Base-by-base conservation (phyloP, 2,888 invertebrate genomes). In the Falcaria lacertinaria region DNA sequence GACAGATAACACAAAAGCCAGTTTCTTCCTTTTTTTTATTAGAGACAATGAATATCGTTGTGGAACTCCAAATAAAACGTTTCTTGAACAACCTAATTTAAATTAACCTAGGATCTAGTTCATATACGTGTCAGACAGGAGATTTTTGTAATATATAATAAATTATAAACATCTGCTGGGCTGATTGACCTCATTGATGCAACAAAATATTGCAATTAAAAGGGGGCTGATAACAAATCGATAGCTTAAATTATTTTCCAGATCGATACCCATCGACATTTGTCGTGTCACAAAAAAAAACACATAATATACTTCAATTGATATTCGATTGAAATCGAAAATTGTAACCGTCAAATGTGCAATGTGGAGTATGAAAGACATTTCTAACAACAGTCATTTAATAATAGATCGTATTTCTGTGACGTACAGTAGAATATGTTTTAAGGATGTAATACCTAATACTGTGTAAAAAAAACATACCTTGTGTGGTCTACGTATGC, bases 401-500 rank as follows among this genome's bases (percentile, higher is more conserved):
- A n/a, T n/a, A n/a, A n/a, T n/a, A n/a, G n/a, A n/a, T n/a, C n/a
- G n/a, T n/a, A n/a, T n/a, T n/a, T n/a, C n/a, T n/a, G n/a, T n/a
- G n/a, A n/a, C n/a, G n/a, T n/a, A n/a, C n/a, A n/a, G n/a, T n/a
- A n/a, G n/a, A n/a, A n/a, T n/a, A n/a, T n/a, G n/a, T n/a, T n/a
- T n/a, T n/a, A n/a, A n/a, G n/a, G n/a, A n/a, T n/a, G n/a, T n/a
- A n/a, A n/a, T n/a, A n/a, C n/a, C n/a, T n/a, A n/a, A n/a, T n/a
- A n/a, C n/a, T n/a, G n/a, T n/a, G n/a, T n/a, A n/a, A 11, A 28
- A 11, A 28, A 4, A 28, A 11, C 28, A 28, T 58, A 47, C 55
- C 57, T 42, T 77, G 86, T 85, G 86, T 83, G 86, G 85, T 82
- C 84, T 63, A 63, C 72, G 77, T 76, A 77, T 65, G 64, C 48